Conservation (phyloP, 2,888 invertebrate genomes). For the Lobophora halterata region DNA sequence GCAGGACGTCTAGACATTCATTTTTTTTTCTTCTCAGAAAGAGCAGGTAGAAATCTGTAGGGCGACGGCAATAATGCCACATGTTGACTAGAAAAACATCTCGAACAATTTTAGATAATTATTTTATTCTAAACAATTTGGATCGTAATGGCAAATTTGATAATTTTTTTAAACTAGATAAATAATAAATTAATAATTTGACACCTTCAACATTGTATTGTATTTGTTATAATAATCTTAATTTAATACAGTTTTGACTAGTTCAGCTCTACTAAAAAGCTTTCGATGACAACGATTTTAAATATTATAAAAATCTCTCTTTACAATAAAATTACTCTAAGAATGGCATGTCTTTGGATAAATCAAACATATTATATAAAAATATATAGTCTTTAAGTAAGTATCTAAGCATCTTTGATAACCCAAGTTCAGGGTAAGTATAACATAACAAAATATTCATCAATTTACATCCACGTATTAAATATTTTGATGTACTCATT, state of each 20-base stretch:
- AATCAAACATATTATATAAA: slow-evolving; percentile 1
- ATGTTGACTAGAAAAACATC: slow-evolving; percentile 23
- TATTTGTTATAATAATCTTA: slow-evolving; percentile 16
- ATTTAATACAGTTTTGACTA: slow-evolving; percentile 12
- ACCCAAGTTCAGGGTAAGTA: not conserved
- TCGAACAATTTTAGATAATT: slow-evolving; percentile 16
- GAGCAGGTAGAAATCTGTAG: slow-evolving; percentile 64
- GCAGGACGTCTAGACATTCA: slow-evolving; percentile 75
- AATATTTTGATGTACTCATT: too few species aligned
- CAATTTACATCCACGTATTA: too few species aligned
- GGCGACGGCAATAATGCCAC: slow-evolving; percentile 12
- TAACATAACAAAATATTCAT: not conserved
- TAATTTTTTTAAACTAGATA: slow-evolving; percentile 2
- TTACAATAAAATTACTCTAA: not conserved
- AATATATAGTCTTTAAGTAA: not conserved
- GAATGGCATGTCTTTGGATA: not conserved
- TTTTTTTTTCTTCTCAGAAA: slow-evolving; percentile 68
- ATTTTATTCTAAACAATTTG: slow-evolving; percentile 26
- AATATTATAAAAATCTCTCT: not conserved
- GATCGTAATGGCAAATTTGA: slow-evolving; percentile 26
- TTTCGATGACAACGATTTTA: slow-evolving; percentile 1
- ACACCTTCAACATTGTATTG: slow-evolving; percentile 17
- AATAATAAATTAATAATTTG: slow-evolving; percentile 7
- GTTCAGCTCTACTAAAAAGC: not conserved
- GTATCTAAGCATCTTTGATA: not conserved